Base-by-base conservation (phyloP, 2,888 invertebrate species). In the Heliconius cydno region DNA sequence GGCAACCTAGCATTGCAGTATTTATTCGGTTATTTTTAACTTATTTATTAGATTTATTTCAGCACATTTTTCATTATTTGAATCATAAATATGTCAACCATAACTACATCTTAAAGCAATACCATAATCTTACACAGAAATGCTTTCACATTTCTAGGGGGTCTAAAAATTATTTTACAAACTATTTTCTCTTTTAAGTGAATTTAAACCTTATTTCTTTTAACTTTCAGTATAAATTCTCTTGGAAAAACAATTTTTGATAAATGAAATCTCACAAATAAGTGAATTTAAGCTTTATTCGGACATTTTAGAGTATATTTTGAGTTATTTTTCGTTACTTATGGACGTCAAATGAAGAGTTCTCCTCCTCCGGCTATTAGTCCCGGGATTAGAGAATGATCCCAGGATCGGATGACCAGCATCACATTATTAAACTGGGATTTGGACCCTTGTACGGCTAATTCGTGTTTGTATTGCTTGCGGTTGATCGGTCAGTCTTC, bases 81-180 rank as follows among this genome's bases (percentile, higher is more conserved):
- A 82, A 83, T 77, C 82, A 79, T 82, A 83, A 84, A 83, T 81
- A 84, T 80, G 79, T 79, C 83, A 85, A 52, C 85, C 85, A 87
- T 86, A 86, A 88, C 86, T 85, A 86, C 87, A 89, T 89, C 90
- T 91, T 89, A 89, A 88, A 88, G 87, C 86, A 86, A 86, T 92
- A 94, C 92, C 90, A 94, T 94, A 94, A 94, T 94, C 94, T 93
- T 92, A 95, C 94, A 95, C 85, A 88, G 92, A 93, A 95, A 95
- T 94, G 94, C 94, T 95, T 92, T 95, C 89, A 94, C 92, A 91
- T 92, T 91, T 88, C 86, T 86, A 83, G 85, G 86, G 84, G 89
- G 91, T 91, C 90, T 87, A 90, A 89, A 92, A 92, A 91, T 89
- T 88, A 88, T 91, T 89, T 87, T 84, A 84, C 83, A 84, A 86